Base-by-base conservation (phyloP, 2,888 invertebrate genomes). In the Cephus pygmeus region DNA sequence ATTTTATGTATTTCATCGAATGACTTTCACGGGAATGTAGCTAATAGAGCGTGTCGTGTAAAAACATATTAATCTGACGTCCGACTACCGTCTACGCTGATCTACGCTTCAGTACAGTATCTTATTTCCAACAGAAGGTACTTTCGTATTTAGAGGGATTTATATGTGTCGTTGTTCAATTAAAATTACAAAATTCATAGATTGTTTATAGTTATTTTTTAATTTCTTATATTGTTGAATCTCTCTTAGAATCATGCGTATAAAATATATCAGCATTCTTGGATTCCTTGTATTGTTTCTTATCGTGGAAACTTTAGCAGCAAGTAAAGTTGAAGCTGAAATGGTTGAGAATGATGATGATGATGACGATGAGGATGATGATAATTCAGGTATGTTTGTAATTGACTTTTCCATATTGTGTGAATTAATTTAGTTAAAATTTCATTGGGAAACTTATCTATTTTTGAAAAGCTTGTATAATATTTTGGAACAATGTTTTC, bases 1-100 rank as follows among this genome's bases (percentile, higher is more conserved):
- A 75, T 82, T 77, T 75, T 15, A 40, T 76, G 30, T 80, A 76
- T 76, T 23, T 69, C 74, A 71, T 34, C 11, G 75, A 34, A 75
- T 75, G 23, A 83, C 87, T 87, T 86, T 87, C 87, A 85, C 85
- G 80, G 79, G 80, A 85, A 77, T 77, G 76, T 77, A 81, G 76
- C 83, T 81, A 80, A 75, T 84, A 80, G 83, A 85, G 86, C 87
- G 83, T 86, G 69, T 30, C 77, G 40, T 68, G 73, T 56, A 83
- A 85, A 83, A 83, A 82, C 76, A 76, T 79, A 31, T 56, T 68
- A 78, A 78, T 78, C 34, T 69, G 34, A 69, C 36, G 73, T 12
- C 76, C 36, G n/a, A 35, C 23, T 56, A 56, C 56, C 9, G 23
- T 56, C 23, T 23, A 23, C 30, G 30, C 76, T n/a, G 68, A 1